phyloP scores from a whole-genome alignment of 2,888 invertebrate species.

The Parapristionchus giblindavisi region DNA sequence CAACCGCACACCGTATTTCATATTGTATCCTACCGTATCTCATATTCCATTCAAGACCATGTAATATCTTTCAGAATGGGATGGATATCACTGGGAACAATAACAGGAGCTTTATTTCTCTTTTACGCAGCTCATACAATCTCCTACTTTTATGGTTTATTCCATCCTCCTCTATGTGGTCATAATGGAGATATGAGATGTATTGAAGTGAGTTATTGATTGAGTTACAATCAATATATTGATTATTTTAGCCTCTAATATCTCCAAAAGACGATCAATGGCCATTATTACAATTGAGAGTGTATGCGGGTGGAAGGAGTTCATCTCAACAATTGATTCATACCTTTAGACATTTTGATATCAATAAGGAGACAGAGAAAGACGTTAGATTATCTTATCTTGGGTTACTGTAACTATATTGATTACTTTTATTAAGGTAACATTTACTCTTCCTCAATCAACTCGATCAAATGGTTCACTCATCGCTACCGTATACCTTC shows the following conservation, averaged over 20 bases:
- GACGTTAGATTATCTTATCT: neutral
- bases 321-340: conserved; percentile 26
- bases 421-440: conserved; percentile 3
- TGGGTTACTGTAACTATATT: neutral
- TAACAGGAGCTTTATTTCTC: conserved; percentile 23
- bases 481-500: conserved; percentile 80
- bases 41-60: too few relatives aligned
- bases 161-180: conserved; percentile 36
- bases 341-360: conserved; percentile 39
- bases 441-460: conserved; percentile 76
- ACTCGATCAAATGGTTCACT: conserved; percentile 86
- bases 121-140: conserved; percentile 34
- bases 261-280: conserved; percentile 9
- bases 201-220: conserved; percentile 17
- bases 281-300: conserved; percentile 56
- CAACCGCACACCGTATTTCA: too few relatives aligned
- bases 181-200: conserved; percentile 1
- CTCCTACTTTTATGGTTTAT: conserved; percentile 26
- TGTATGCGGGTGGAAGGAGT: conserved; percentile 43
- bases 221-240: conserved; percentile 1
- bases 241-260: conserved; percentile 23
- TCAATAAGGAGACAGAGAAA: conserved; percentile 41
- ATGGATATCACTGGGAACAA: conserved; percentile 23
- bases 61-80: too few relatives aligned
- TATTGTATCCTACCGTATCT: too few relatives aligned